Percentiles rank a stretch among this genome's conserved stretches.
These are phyloP conservation scores for Salticus scenicus DNA, from an alignment of 2,888 invertebrate species.

Conservation along the genomic window DNA sequence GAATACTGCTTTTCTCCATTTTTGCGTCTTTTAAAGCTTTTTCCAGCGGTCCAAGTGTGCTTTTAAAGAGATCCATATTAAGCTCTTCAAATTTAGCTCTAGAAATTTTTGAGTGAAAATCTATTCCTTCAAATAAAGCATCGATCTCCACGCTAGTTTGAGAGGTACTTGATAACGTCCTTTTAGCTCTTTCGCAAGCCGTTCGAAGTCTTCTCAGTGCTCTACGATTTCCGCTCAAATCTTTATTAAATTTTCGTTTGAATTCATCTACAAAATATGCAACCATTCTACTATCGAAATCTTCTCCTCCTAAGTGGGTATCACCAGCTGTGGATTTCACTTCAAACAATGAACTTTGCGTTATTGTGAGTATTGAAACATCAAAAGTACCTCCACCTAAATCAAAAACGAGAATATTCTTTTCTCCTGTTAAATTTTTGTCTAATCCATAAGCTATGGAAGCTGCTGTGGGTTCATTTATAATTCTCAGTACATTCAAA, in stretches of 20 bases:
- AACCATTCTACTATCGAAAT: not conserved
- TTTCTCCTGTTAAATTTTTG: too few species aligned
- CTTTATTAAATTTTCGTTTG: not conserved
- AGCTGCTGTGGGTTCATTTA: conserved; percentile 77
- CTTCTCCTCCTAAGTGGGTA: too few species aligned
- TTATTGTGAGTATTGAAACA: too few species aligned
- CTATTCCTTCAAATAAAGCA: conserved; percentile 72
- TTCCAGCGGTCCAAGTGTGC: conserved; percentile 85
- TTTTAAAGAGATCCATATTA: conserved; percentile 83
- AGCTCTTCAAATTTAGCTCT: conserved; percentile 85
- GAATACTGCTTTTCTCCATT: conserved; percentile 84
- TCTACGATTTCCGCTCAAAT: not conserved
- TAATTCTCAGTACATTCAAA: conserved; percentile 88
- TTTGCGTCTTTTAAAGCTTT: conserved; percentile 86
- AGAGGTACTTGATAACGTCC: conserved; percentile 79
- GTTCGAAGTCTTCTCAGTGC: not conserved
- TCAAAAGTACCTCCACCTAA: too few species aligned
- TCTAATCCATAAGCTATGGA: too few species aligned
- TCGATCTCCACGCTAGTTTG: conserved; percentile 78
- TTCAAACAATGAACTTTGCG: too few species aligned
- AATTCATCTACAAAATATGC: too few species aligned
- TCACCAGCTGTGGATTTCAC: not conserved
- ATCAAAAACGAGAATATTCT: not conserved
- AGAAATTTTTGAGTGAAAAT: conserved; percentile 72
- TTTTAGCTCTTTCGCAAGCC: not conserved